Percentiles rank a stretch among this genome's conserved stretches.
Conservation (phyloP, 1,140 invertebrate genomes). For the Bombus superbus region DNA sequence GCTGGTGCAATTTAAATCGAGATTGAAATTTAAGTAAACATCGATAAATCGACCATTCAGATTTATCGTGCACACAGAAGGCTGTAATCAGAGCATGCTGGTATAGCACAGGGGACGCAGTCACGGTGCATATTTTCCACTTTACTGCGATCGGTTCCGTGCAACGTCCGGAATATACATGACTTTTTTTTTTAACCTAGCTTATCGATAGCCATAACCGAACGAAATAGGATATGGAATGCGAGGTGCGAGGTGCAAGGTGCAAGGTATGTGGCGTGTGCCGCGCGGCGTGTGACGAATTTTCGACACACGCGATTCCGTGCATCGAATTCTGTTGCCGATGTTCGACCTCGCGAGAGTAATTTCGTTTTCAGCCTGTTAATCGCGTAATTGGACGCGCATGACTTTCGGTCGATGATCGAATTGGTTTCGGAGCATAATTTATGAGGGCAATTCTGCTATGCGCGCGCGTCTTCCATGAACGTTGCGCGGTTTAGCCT, state of each 20-base stretch:
- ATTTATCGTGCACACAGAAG: slow-evolving; percentile 28
- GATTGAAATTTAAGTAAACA: slow-evolving; percentile 42
- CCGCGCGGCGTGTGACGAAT: slow-evolving; percentile 20
- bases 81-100: slow-evolving; percentile 21
- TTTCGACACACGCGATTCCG: slow-evolving; percentile 44
- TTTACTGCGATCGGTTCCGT: not conserved
- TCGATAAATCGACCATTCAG: slow-evolving; percentile 33
- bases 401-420: slow-evolving; percentile 57
- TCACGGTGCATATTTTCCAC: not conserved
- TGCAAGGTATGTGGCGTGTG: not conserved
- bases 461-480: slow-evolving; percentile 9
- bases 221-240: not conserved
- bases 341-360: slow-evolving; percentile 58
- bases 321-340: slow-evolving; percentile 42
- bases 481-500: not conserved
- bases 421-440: slow-evolving; percentile 44
- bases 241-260: not conserved
- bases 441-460: slow-evolving; percentile 32
- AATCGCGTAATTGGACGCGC: slow-evolving; percentile 63
- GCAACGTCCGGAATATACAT: not conserved
- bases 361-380: slow-evolving; percentile 67
- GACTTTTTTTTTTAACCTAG: slow-evolving; percentile 30
- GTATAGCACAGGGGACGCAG: too few species aligned
- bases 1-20: not conserved
- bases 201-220: slow-evolving; percentile 42